phyloP scores from a whole-genome alignment of 2,888 invertebrate species.

The Tenthredo notha region DNA sequence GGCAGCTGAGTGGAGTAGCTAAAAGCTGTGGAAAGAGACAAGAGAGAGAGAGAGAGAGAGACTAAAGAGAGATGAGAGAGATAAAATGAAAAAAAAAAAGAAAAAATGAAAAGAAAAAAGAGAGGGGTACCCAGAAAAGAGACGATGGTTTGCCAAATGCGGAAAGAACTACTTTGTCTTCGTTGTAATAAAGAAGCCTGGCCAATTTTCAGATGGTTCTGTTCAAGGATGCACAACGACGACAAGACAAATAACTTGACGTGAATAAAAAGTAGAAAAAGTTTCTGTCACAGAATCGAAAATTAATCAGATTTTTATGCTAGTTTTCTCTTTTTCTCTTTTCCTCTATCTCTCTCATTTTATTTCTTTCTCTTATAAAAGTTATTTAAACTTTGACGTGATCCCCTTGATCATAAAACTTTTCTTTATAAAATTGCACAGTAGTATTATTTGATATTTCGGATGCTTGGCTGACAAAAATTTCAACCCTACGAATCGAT shows the following conservation, averaged over 20 bases:
- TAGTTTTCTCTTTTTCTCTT: neutral
- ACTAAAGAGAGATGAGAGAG: neutral
- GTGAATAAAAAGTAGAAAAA: neutral
- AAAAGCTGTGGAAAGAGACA: slow-evolving; percentile 34
- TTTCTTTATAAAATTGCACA: neutral
- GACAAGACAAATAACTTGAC: slow-evolving; percentile 30
- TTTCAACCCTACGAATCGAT: neutral
- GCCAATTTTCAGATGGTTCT: slow-evolving; percentile 46
- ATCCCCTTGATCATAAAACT: slow-evolving; percentile 26
- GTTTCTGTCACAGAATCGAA: slow-evolving; percentile 12
- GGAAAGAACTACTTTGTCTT: slow-evolving; percentile 49
- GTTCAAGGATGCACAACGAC: slow-evolving; percentile 27
- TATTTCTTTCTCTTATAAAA: neutral
- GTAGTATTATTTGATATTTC: neutral
- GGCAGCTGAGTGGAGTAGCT: slow-evolving; percentile 43
- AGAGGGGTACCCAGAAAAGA: neutral
- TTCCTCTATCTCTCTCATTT: neutral
- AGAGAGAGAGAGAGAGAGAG: slow-evolving; percentile 8
- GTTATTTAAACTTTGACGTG: slow-evolving; percentile 22
- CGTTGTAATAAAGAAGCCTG: slow-evolving; percentile 44
- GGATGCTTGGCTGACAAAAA: neutral
- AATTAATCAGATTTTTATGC: slow-evolving; percentile 36
- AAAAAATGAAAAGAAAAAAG: neutral
- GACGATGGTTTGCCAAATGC: slow-evolving; percentile 48
- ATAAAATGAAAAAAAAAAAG: neutral